phyloP scores from a whole-genome alignment of 1,140 invertebrate genomes.

The Caenorhabditis tropicalis region DNA sequence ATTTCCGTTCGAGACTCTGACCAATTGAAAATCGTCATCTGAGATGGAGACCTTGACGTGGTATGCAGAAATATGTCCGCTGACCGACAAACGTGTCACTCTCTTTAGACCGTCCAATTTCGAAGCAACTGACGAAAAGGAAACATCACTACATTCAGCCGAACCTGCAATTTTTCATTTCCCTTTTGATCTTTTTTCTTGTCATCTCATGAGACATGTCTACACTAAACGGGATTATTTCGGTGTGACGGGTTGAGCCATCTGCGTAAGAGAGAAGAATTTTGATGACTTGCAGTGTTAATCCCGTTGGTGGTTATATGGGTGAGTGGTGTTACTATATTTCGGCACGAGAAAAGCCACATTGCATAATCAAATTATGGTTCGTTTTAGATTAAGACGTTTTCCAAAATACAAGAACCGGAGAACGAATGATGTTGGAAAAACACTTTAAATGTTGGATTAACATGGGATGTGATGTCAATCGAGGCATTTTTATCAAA shows the following conservation, averaged over 20 bases:
- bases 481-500: too few species aligned
- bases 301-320: constrained; percentile 5
- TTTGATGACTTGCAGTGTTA: constrained; percentile 9
- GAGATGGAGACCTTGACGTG: constrained; percentile 40
- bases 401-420: background rate
- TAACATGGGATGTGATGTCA: too few species aligned
- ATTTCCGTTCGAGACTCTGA: constrained; percentile 24
- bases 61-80: constrained; percentile 46
- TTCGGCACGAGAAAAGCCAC: background rate
- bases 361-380: constrained; percentile 34
- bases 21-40: constrained; percentile 32
- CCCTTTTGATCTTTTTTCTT: constrained; percentile 11
- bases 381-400: background rate
- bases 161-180: background rate
- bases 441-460: too few species aligned
- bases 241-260: constrained; percentile 37
- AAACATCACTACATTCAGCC: constrained; percentile 29
- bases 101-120: constrained; percentile 20
- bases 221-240: constrained; percentile 22
- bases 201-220: background rate
- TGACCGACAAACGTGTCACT: constrained; percentile 41
- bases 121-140: constrained; percentile 31
- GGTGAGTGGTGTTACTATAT: background rate
- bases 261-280: constrained; percentile 19
- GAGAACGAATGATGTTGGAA: background rate